Base-by-base conservation (phyloP, 2,113 vertebrate species). In the Brachypodius melanocephalos region DNA sequence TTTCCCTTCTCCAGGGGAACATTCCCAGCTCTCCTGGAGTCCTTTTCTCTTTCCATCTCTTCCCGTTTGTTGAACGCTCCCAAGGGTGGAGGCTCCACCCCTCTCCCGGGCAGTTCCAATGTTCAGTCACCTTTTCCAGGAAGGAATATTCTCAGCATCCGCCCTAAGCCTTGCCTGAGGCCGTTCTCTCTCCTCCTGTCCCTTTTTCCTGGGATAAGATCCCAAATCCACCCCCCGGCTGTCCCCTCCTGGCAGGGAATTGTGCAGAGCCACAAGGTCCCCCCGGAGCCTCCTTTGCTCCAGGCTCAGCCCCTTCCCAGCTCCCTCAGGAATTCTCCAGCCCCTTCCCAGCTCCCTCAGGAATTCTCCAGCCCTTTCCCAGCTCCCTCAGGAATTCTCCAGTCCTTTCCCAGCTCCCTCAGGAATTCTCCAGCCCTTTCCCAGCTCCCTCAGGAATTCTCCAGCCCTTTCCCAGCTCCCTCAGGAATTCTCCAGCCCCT, bases 61-160 rank as follows among this genome's bases (percentile, higher is more conserved):
- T 12, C 18, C 7, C 10, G 0, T 28, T 34, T 21, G 7, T 34
- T 7, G 24, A 12, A n/a, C 14, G 17, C 10, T 36, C 17, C 54
- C 62, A 57, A 43, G 38, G 49, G 45, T 31, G 38, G 49, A 8
- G 19, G 17, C 25, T 46, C 25, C 19, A 36, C 8, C 10, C 17
- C 10, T 29, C 6, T 14, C 71, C 54, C 7, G 32, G 52, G 22
- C 25, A 8, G 6, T 45, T 46, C 71, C 54, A 58, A 25, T 4
- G 6, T 32, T 25, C 14, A 10, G 17, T 20, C 40, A 4, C 40
- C 14, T 4, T 45, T 73, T 34, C 54, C 54, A 36, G 5, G 42
- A 29, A 48, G 43, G 55, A 75, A 38, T 48, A 18, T 38, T 19
- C 32, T 19, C 32, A 7, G 1, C 54, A 7, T 45, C 49, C 38